Conservation (phyloP, 2,888 invertebrate genomes). For the Gandaritis pyraliata region DNA sequence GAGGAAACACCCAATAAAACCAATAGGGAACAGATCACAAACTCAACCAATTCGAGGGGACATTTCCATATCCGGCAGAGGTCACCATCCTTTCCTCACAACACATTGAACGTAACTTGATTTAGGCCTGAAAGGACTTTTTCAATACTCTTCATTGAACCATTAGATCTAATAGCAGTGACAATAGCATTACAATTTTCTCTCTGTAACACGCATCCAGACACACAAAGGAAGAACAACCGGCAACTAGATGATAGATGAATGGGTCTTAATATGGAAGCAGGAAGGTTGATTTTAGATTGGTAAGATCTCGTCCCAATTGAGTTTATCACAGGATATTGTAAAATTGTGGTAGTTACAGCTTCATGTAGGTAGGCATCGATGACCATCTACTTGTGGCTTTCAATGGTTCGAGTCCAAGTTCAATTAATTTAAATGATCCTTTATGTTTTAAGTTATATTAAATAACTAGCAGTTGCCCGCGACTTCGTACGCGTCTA, state of each 20-base stretch:
- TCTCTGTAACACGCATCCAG: slow-evolving; percentile 57
- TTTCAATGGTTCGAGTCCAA: slow-evolving; percentile 54
- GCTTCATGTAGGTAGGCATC: slow-evolving; percentile 69
- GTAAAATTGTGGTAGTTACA: slow-evolving; percentile 77
- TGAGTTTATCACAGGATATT: slow-evolving; percentile 82
- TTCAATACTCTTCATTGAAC: slow-evolving; percentile 80
- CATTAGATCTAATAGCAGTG: slow-evolving; percentile 77
- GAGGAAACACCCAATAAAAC: slow-evolving; percentile 67
- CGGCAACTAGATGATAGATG: slow-evolving; percentile 2
- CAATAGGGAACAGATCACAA: slow-evolving; percentile 62
- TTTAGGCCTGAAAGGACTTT: slow-evolving; percentile 74
- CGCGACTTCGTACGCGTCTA: no score
- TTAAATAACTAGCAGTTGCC: no score
- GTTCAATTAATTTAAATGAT: slow-evolving; percentile 47
- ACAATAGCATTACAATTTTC: slow-evolving; percentile 82
- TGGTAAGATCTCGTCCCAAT: slow-evolving; percentile 60
- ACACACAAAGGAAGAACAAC: slow-evolving; percentile 26
- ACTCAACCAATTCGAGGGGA: slow-evolving; percentile 72
- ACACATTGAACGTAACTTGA: slow-evolving; percentile 68
- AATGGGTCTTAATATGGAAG: slow-evolving; percentile 54
- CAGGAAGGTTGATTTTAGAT: slow-evolving; percentile 58
- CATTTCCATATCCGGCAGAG: slow-evolving; percentile 78
- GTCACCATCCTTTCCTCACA: slow-evolving; percentile 68
- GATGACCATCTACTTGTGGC: slow-evolving; percentile 57
- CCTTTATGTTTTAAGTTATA: slow-evolving; percentile 30